phyloP scores from a whole-genome alignment of 2,113 vertebrate genomes.

The Tinamus guttatus region DNA sequence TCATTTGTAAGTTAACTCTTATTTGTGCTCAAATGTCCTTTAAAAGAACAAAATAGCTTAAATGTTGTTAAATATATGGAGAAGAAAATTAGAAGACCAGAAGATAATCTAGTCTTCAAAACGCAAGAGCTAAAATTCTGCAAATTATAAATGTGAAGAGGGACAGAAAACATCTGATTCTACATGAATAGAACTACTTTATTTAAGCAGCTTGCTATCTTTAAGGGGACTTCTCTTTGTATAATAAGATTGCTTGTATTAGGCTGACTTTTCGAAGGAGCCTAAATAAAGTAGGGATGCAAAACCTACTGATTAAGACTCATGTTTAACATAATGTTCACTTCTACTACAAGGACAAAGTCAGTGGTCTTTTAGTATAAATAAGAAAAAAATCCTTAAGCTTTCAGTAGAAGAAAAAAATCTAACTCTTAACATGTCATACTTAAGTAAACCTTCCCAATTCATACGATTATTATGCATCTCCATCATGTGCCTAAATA shows the following conservation, averaged over 20 bases:
- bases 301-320: background rate
- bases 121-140: background rate
- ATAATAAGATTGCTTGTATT: conserved; percentile 1
- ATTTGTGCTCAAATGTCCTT: background rate
- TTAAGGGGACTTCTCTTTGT: background rate
- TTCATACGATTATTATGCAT: background rate
- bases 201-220: background rate
- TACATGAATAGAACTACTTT: background rate
- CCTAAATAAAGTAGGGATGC: background rate
- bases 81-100: background rate
- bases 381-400: conserved; percentile 28
- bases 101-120: background rate
- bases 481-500: background rate
- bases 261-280: conserved; percentile 15
- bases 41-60: background rate
- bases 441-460: background rate
- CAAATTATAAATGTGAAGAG: background rate
- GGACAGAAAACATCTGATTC: background rate
- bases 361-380: background rate
- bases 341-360: background rate
- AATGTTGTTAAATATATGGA: background rate
- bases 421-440: background rate
- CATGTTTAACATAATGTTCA: background rate
- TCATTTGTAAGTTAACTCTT: background rate
- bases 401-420: background rate